phyloP scores from a whole-genome alignment of 2,797 vertebrate genomes.

The Epinephelus malabaricus region DNA sequence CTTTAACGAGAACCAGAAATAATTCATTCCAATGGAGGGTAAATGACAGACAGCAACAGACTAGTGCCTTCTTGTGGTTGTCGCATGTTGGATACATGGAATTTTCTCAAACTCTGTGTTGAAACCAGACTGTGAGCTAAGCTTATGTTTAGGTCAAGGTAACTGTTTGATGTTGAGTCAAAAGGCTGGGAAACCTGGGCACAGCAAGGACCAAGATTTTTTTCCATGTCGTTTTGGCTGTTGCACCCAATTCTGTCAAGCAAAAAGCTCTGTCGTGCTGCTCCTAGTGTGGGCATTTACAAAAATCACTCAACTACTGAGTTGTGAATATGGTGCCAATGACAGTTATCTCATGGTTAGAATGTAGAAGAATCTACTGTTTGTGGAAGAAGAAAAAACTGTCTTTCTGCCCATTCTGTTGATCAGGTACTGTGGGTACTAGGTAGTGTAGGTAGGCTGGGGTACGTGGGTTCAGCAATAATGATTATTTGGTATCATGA shows the following conservation, averaged over 20 bases:
- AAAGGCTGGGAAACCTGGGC: too few species aligned
- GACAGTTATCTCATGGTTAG: not conserved
- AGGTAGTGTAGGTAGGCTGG: constrained; percentile 11
- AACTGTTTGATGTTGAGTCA: not conserved
- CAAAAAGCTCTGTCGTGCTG: not conserved
- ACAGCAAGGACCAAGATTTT: too few species aligned
- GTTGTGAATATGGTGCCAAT: too few species aligned
- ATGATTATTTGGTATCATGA: constrained; percentile 43
- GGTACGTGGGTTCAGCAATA: constrained; percentile 38
- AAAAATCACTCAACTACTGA: not conserved
- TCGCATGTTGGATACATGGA: not conserved
- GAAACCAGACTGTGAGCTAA: not conserved
- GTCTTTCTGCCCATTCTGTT: not conserved
- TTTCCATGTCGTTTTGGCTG: not conserved
- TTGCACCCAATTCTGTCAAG: not conserved
- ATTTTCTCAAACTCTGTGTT: not conserved
- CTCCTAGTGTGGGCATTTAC: not conserved
- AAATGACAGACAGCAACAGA: not conserved
- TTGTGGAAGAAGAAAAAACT: not conserved
- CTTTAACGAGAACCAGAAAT: constrained; percentile 18
- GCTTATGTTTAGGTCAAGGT: not conserved
- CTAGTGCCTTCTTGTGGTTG: not conserved
- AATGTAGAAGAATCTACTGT: not conserved
- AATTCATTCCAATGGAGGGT: not conserved
- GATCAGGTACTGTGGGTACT: constrained; percentile 18